Evolutionary conservation across 2,797 vertebrate genomes (phyloP).

Genomic region (Tarsius wallacei): DNA sequence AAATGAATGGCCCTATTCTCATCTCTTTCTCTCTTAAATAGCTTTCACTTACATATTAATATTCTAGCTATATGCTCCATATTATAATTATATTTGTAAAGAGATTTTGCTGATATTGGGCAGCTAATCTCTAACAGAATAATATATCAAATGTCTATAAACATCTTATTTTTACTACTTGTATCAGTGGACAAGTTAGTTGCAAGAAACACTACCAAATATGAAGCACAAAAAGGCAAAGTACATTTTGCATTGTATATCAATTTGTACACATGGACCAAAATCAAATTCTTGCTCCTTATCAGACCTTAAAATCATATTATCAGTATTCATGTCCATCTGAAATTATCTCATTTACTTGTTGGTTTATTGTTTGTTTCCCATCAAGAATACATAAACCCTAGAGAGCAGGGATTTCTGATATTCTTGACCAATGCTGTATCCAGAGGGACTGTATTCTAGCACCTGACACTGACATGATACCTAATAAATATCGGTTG

Average conservation of each 20-base stretch:
- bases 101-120: neutral
- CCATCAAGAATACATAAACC: neutral
- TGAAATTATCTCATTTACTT: slow-evolving; percentile 5
- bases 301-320: neutral
- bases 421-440: neutral
- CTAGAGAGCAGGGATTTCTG: neutral
- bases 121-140: neutral
- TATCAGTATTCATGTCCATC: neutral
- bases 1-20: neutral
- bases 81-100: slow-evolving; percentile 33
- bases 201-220: neutral
- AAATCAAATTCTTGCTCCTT: neutral
- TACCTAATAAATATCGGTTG: neutral
- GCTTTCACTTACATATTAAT: slow-evolving; percentile 5
- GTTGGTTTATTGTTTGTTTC: neutral
- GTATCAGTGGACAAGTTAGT: neutral
- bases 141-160: neutral
- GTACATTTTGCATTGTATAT: neutral
- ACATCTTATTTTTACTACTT: slow-evolving; percentile 15
- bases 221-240: neutral
- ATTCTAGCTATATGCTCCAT: neutral
- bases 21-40: neutral
- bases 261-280: neutral
- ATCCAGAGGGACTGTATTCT: neutral
- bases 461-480: neutral